These are phyloP conservation scores for Myiozetetes cayanensis DNA, from an alignment of 2,113 vertebrate genomes.

Conservation along the genomic window DNA sequence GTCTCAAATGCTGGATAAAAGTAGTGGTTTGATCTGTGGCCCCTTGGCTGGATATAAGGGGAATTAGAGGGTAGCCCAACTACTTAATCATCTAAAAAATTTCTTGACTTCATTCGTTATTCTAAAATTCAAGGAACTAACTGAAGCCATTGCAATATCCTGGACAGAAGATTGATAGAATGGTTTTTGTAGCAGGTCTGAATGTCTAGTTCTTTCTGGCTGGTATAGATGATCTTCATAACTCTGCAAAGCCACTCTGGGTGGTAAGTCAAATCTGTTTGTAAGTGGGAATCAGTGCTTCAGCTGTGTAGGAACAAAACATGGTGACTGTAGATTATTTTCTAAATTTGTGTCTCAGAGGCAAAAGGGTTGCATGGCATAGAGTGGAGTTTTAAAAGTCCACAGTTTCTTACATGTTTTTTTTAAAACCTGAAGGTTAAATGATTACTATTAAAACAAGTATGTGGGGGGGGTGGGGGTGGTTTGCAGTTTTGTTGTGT, in stretches of 20 bases:
- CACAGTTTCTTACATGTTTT: neutral
- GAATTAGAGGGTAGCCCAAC: neutral
- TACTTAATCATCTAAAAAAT: neutral
- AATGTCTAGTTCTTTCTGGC: neutral
- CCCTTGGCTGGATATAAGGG: neutral
- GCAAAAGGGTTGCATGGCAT: neutral
- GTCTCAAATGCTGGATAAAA: neutral
- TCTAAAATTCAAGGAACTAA: neutral
- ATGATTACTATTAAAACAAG: neutral
- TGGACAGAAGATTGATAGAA: neutral
- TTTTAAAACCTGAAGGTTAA: neutral
- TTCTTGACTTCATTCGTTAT: neutral
- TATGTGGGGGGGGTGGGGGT: fast-evolving
- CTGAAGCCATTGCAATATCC: neutral
- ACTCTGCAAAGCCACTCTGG: neutral
- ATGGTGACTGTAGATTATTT: neutral
- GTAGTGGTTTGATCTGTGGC: neutral
- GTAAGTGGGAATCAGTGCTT: neutral
- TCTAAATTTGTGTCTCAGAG: neutral
- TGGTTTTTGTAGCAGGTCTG: neutral
- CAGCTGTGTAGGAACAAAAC: neutral
- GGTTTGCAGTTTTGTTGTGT: neutral
- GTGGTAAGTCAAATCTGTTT: neutral
- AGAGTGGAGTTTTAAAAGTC: neutral
- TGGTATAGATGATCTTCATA: neutral